Evolutionary conservation across 2,888 invertebrate genomes (phyloP).

Genomic region (Enoplolaimus lenunculus): DNA sequence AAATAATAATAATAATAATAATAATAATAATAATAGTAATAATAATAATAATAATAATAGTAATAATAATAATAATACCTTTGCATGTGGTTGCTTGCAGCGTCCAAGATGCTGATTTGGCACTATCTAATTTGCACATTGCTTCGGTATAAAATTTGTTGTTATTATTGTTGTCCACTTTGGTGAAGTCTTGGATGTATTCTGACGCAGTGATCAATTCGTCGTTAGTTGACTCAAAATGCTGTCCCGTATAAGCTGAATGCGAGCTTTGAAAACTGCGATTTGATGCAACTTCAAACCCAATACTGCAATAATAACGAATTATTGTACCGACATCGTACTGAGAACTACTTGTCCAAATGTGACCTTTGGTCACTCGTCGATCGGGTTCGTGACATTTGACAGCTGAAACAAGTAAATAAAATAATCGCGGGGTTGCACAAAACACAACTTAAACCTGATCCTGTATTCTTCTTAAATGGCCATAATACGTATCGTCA

Average conservation of each 20-base stretch:
- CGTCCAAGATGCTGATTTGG: background rate
- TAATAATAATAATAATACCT: background rate
- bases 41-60: background rate
- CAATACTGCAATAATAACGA: background rate
- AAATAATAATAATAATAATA: too few species aligned
- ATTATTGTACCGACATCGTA: background rate
- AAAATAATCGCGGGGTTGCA: background rate
- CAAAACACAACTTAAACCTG: too few species aligned
- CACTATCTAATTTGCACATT: background rate
- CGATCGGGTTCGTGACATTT: background rate
- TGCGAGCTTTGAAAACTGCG: background rate
- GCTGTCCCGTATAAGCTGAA: background rate
- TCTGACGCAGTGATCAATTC: too few species aligned
- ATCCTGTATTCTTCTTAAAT: too few species aligned
- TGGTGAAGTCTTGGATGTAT: too few species aligned
- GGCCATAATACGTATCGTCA: too few species aligned
- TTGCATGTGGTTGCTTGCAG: background rate
- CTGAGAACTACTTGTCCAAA: background rate
- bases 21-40: too few species aligned
- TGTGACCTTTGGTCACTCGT: background rate
- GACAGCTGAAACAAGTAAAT: background rate
- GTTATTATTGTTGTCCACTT: background rate
- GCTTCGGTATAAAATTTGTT: background rate
- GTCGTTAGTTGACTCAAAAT: too few species aligned
- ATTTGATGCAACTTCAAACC: background rate